These are phyloP conservation scores for Athetis lepigone DNA, from an alignment of 2,888 invertebrate species.

Conservation along the genomic window DNA sequence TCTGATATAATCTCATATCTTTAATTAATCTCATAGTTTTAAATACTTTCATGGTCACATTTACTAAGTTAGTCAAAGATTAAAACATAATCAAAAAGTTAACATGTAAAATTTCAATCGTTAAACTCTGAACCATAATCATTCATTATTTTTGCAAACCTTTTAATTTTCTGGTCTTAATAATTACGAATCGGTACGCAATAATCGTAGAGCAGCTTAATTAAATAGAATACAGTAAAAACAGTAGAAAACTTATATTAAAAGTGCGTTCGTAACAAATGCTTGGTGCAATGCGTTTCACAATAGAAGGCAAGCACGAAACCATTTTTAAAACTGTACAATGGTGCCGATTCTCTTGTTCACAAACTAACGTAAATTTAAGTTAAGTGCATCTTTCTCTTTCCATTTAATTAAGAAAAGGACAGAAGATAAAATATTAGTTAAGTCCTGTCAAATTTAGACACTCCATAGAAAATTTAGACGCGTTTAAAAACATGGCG, in stretches of 20 bases:
- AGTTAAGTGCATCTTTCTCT: too few relatives aligned
- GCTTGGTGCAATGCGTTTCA: conserved; percentile 17
- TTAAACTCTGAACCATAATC: conserved; percentile 7
- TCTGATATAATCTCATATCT: conserved; percentile 27
- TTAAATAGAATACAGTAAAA: conserved; percentile 18
- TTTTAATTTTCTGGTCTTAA: not conserved
- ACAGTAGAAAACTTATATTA: conserved; percentile 38
- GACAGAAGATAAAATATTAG: too few relatives aligned
- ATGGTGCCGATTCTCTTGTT: not conserved
- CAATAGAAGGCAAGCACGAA: conserved; percentile 26
- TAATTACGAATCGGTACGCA: conserved; percentile 5
- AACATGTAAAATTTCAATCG: not conserved
- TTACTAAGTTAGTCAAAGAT: conserved; percentile 16
- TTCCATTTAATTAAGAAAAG: too few relatives aligned
- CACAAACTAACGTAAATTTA: too few relatives aligned
- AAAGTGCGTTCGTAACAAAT: conserved; percentile 46
- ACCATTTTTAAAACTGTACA: conserved; percentile 11
- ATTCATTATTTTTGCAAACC: not conserved
- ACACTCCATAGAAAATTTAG: too few relatives aligned
- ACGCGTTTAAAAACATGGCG: too few relatives aligned
- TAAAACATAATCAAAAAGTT: conserved; percentile 11
- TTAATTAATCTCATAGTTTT: conserved; percentile 30
- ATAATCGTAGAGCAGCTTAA: not conserved
- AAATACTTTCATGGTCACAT: conserved; percentile 55
- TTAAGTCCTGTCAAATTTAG: too few relatives aligned